phyloP scores from a whole-genome alignment of 2,113 vertebrate genomes.

The Ifrita kowaldi region DNA sequence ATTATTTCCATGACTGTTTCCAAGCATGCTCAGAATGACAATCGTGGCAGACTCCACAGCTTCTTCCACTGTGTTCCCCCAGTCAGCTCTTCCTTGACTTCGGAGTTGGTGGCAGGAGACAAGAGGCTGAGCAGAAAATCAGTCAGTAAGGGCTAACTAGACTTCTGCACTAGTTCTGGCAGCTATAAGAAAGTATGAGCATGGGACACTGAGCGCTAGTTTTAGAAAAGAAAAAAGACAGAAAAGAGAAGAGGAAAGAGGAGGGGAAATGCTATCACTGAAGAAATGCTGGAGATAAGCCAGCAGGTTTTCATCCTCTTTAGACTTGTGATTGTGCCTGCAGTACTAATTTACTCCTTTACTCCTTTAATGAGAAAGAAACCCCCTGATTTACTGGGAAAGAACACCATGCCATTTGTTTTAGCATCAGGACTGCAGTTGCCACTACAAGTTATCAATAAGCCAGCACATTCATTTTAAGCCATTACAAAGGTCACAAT shows the following conservation, averaged over 20 bases:
- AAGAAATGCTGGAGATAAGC: not conserved
- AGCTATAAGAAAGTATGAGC: not conserved
- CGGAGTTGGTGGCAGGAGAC: not conserved
- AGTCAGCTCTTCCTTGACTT: not conserved
- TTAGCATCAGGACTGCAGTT: not conserved
- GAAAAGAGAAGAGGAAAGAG: not conserved
- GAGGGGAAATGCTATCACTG: not conserved
- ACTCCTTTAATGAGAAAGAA: not conserved
- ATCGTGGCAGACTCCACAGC: not conserved
- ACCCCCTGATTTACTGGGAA: not conserved
- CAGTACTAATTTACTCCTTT: not conserved
- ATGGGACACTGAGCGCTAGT: rapidly evolving
- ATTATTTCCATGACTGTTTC: not conserved
- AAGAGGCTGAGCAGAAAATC: not conserved
- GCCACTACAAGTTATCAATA: not conserved
- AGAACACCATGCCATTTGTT: not conserved
- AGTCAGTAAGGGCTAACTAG: not conserved
- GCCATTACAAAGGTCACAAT: not conserved
- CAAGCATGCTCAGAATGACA: not conserved
- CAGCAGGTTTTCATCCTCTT: not conserved
- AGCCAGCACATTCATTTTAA: not conserved
- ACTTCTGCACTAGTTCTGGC: not conserved
- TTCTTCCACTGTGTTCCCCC: not conserved
- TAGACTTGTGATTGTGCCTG: not conserved
- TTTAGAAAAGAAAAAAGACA: not conserved